Evolutionary conservation across 1,140 invertebrate species (phyloP).

Genomic region (Nylanderia fulva): DNA sequence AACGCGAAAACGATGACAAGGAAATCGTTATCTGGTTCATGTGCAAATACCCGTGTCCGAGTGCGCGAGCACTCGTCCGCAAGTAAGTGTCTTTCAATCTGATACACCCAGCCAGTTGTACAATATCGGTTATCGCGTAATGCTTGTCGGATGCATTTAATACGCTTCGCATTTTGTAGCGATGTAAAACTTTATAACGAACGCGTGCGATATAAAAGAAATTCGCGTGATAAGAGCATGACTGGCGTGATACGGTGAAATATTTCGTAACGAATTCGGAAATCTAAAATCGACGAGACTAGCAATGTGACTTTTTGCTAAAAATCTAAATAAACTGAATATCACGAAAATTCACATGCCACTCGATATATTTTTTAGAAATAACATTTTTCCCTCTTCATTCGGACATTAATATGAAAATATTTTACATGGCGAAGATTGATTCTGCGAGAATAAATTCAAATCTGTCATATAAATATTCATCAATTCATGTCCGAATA

Average conservation of each 20-base stretch:
- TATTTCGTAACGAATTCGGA: not conserved
- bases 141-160: slow-evolving; percentile 14
- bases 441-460: slow-evolving; percentile 50
- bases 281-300: not conserved
- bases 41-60: slow-evolving; percentile 8
- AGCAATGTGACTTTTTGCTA: not conserved
- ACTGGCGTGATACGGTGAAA: slow-evolving; percentile 13
- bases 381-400: not conserved
- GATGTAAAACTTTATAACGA: slow-evolving; percentile 10
- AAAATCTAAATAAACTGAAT: not conserved
- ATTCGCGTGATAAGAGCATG: slow-evolving; percentile 28
- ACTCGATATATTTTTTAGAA: slow-evolving; percentile 4
- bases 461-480: slow-evolving; percentile 43
- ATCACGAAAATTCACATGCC: not conserved
- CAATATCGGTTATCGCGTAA: slow-evolving; percentile 36
- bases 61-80: slow-evolving; percentile 34
- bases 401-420: slow-evolving; percentile 47
- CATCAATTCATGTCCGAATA: slow-evolving; percentile 37
- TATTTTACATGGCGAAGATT: slow-evolving; percentile 32
- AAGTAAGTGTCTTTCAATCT: not conserved
- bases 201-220: slow-evolving; percentile 4
- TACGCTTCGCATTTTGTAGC: not conserved
- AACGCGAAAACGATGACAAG: not conserved
- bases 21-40: slow-evolving; percentile 41
- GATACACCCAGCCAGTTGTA: slow-evolving; percentile 11